Percentiles rank a stretch among this genome's conserved stretches.
Evolutionary conservation across 2,113 vertebrate species (phyloP).

Genomic region (Pelusios castaneus): DNA sequence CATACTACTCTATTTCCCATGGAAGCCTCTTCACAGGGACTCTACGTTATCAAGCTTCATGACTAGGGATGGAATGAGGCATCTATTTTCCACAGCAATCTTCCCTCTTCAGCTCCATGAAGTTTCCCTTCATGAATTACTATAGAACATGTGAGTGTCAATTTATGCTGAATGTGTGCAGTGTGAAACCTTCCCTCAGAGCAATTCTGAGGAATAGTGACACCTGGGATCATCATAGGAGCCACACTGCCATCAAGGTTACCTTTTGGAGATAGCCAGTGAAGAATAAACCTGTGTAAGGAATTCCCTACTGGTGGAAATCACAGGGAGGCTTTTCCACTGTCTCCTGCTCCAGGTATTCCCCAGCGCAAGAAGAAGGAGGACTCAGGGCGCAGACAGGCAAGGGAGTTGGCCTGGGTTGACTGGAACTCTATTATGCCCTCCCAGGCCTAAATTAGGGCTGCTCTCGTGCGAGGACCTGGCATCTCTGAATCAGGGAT

Average conservation of each 20-base stretch:
- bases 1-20: background rate
- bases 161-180: conserved; percentile 53
- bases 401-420: background rate
- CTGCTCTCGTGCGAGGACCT: background rate
- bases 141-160: conserved; percentile 18
- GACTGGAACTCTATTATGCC: background rate
- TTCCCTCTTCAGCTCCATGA: conserved; percentile 3
- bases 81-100: conserved; percentile 21
- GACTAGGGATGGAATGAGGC: background rate
- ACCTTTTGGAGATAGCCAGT: conserved; percentile 1
- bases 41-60: background rate
- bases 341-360: background rate
- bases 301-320: conserved; percentile 7
- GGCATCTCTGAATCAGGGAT: background rate
- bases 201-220: background rate
- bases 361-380: background rate
- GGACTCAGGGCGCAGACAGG: background rate
- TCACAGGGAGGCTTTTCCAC: background rate
- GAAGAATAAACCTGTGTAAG: background rate
- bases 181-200: background rate
- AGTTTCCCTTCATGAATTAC: conserved; percentile 32
- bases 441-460: background rate
- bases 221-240: conserved; percentile 28
- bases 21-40: background rate
- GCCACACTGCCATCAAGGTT: background rate